A percentile compares a stretch with the other conserved stretches of the same genome.
Conservation (phyloP, 2,888 invertebrate genomes). For the Mimachlamys varia region DNA sequence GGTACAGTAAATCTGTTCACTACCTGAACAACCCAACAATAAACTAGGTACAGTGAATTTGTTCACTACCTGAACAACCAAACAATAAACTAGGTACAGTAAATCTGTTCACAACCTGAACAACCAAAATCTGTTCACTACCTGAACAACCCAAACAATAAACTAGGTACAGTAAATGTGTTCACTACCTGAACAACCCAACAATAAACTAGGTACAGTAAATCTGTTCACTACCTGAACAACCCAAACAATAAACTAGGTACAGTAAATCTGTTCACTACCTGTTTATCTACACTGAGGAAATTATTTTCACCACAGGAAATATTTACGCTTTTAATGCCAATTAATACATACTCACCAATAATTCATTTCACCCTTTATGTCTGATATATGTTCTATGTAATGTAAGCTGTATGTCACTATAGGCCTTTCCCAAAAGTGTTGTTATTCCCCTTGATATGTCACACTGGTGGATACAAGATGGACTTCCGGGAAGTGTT, state of each 20-base stretch:
- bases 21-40: conserved; percentile 49
- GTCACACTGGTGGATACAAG: no score
- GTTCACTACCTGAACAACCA: conserved; percentile 34
- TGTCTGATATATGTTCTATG: no score
- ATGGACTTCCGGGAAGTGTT: no score
- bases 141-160: conserved; percentile 45
- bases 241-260: background rate
- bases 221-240: conserved; percentile 65
- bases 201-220: background rate
- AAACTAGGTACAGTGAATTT: background rate
- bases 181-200: conserved; percentile 34
- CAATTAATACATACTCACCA: no score
- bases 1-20: conserved; percentile 61
- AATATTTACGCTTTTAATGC: no score
- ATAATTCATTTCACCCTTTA: no score
- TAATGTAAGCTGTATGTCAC: no score
- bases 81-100: background rate
- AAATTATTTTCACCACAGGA: no score
- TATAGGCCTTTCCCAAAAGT: no score
- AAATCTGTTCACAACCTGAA: background rate
- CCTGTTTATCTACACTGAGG: no score
- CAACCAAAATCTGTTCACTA: no score
- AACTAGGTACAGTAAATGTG: background rate
- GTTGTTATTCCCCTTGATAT: no score
- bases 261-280: background rate